Evolutionary conservation across 1,140 invertebrate genomes (phyloP), one percentile per base, ranked within the genome.

Genomic region (Drepana arcuata): DNA sequence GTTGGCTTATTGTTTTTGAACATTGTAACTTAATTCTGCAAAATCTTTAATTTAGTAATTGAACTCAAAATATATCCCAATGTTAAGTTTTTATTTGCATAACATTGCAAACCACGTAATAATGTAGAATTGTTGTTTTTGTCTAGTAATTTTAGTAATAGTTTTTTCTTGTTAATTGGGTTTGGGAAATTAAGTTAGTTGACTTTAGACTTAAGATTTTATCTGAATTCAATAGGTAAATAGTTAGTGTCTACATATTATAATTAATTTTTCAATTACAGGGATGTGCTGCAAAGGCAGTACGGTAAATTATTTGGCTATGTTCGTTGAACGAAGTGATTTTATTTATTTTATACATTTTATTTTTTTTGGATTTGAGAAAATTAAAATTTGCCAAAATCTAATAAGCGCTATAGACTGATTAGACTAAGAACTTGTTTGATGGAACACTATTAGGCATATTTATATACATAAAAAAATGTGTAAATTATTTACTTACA

Each of bases 351-450:
- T 54, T 37, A 59, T 48, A 62, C 57, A 50, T 30, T 55, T 56
- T 38, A 62, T 53, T 49, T 31, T 35, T 14, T 30, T 41, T 35
- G 26, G 38, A 38, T n/a, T n/a, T n/a, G n/a, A n/a, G n/a, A n/a
- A n/a, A n/a, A n/a, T n/a, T n/a, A 52, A 64, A 65, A 58, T 58
- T 64, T 73, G 71, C 66, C 72, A 73, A 82, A 82, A 78, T 70
- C 28, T 80, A 72, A 80, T 77, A 78, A 78, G 62, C 75, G 71
- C 75, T 82, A 82, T 82, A 82, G 78, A 82, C 78, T 82, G 78
- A 82, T 74, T 82, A 82, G 78, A 80, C 55, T 82, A 82, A 82
- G 73, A 59, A 65, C 69, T 63, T 70, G 63, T 80, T 77, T 71
- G 57, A 65, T 75, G 78, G 78, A 78, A 80, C 71, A 82, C 73